phyloP scores from a whole-genome alignment of 1,140 invertebrate genomes.

The Alviniconcha marisindica region DNA sequence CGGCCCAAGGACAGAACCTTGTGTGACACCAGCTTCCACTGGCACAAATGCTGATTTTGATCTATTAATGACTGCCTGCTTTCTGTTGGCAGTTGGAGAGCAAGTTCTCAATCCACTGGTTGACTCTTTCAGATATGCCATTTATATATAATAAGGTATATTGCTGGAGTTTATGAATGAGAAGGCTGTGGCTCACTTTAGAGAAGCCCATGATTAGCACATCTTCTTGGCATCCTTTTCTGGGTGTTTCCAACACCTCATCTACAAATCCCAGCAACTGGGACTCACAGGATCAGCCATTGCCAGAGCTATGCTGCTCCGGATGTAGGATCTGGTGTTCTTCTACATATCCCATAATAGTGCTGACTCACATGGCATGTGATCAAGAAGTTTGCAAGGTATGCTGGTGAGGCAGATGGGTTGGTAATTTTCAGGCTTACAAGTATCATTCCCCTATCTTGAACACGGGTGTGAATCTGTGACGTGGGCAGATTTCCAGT shows the following conservation, averaged over 20 bases:
- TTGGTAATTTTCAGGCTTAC: not conserved
- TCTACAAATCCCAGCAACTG: not conserved
- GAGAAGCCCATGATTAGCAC: not conserved
- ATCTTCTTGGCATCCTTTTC: not conserved
- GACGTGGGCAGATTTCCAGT: too few relatives aligned
- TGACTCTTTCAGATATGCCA: not conserved
- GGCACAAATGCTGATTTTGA: not conserved
- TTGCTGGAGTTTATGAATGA: not conserved
- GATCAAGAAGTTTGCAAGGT: not conserved
- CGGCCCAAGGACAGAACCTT: constrained; percentile 1
- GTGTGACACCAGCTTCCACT: not conserved
- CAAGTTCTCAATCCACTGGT: not conserved
- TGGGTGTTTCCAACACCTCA: not conserved
- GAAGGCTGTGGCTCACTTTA: not conserved
- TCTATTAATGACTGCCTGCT: not conserved
- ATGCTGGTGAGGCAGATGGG: not conserved
- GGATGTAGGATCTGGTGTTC: not conserved
- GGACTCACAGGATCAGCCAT: not conserved
- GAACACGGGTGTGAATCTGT: too few relatives aligned
- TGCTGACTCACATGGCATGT: not conserved
- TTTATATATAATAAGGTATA: too few relatives aligned
- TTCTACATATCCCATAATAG: not conserved
- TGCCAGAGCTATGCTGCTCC: not conserved
- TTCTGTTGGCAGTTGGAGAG: not conserved
- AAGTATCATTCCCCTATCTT: too few relatives aligned